phyloP scores from a whole-genome alignment of 2,113 vertebrate species.

The Daboia siamensis region DNA sequence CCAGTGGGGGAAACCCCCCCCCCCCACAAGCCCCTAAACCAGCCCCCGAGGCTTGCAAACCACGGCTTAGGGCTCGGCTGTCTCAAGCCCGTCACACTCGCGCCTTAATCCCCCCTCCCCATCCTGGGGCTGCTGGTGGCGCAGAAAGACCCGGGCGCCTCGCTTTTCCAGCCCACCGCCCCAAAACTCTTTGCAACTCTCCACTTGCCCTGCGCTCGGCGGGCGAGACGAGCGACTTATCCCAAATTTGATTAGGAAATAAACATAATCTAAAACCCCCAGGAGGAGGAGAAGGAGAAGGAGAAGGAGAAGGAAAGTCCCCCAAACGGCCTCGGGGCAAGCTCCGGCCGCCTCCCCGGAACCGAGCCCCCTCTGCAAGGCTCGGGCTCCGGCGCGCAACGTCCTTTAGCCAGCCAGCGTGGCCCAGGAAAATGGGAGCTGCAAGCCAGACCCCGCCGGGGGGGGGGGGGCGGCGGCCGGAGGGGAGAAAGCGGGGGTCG shows the following conservation, averaged over 20 bases:
- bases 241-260: neutral
- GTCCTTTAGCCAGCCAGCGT: neutral
- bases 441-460: neutral
- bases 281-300: neutral
- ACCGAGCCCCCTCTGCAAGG: neutral
- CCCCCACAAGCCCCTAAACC: neutral
- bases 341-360: neutral
- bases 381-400: neutral
- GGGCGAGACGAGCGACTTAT: neutral
- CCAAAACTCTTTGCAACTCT: neutral
- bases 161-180: neutral
- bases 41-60: neutral
- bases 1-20: neutral
- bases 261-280: neutral
- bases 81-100: neutral
- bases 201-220: neutral
- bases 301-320: neutral
- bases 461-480: neutral
- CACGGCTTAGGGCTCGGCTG: neutral
- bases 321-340: neutral
- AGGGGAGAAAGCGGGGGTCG: neutral
- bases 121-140: neutral
- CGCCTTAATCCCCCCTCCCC: neutral
- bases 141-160: neutral
- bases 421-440: neutral